Percentiles rank a stretch among this genome's conserved stretches.
These are phyloP conservation scores for Chrysopa pallens DNA, from an alignment of 1,140 invertebrate species.

Conservation along the genomic window DNA sequence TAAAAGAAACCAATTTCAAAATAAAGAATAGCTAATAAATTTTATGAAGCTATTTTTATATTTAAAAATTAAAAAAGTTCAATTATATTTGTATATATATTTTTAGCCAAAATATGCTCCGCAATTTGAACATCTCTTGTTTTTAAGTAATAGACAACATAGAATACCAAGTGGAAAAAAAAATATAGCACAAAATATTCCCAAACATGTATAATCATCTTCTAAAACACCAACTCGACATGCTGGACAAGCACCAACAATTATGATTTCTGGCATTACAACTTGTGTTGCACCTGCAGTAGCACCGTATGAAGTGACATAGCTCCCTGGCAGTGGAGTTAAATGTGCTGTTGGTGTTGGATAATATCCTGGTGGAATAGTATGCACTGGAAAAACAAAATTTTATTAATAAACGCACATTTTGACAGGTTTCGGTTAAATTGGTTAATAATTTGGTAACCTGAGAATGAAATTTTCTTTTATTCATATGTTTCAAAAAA, in stretches of 20 bases:
- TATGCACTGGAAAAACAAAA: background rate
- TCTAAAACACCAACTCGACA: conserved; percentile 68
- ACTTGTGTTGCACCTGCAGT: conserved; percentile 17
- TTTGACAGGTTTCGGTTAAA: too few relatives aligned
- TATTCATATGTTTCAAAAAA: too few relatives aligned
- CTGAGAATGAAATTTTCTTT: too few relatives aligned
- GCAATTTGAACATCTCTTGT: conserved; percentile 66
- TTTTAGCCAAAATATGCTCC: conserved; percentile 54
- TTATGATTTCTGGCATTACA: conserved; percentile 39
- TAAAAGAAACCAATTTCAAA: too few relatives aligned
- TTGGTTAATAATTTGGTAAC: too few relatives aligned
- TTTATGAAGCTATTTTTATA: too few relatives aligned
- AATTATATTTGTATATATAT: too few relatives aligned
- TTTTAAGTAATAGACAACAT: conserved; percentile 60
- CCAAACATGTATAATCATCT: conserved; percentile 67
- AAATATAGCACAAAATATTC: conserved; percentile 64
- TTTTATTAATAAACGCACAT: background rate
- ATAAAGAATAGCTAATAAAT: too few relatives aligned
- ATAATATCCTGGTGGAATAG: background rate
- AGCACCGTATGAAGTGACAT: conserved; percentile 15
- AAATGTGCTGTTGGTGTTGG: conserved; percentile 2
- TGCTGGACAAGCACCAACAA: conserved; percentile 64
- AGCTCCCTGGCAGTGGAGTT: conserved; percentile 4
- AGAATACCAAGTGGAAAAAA: conserved; percentile 73
- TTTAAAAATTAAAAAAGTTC: too few relatives aligned